Evolutionary conservation across 92 coral and sea anemone genomes (phyloP).

Genomic region (Umimayanthus chanpuru): DNA sequence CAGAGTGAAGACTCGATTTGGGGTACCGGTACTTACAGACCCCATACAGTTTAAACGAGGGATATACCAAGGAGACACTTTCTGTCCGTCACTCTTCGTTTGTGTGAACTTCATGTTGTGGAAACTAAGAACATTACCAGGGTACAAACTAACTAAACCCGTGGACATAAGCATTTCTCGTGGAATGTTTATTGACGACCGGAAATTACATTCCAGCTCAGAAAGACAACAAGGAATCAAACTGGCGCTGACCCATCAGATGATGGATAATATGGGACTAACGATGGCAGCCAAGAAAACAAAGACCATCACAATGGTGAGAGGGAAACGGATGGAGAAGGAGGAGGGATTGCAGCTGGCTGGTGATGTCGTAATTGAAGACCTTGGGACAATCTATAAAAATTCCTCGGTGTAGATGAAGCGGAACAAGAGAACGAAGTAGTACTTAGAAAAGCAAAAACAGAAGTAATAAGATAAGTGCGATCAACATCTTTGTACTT

Average conservation of each 20-base stretch:
- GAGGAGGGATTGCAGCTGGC: slow-evolving; percentile 3
- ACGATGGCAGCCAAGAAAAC: slow-evolving; percentile 2
- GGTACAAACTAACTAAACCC: slow-evolving; percentile 1
- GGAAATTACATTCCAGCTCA: neutral
- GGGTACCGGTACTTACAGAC: slow-evolving; percentile 8
- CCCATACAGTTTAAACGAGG: too few species aligned
- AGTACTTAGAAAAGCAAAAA: too few species aligned
- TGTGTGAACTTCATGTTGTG: too few species aligned
- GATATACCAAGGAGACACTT: too few species aligned
- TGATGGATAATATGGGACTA: neutral
- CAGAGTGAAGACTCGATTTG: neutral
- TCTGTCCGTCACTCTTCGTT: too few species aligned
- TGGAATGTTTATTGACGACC: neutral
- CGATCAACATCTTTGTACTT: too few species aligned
- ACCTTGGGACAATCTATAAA: neutral
- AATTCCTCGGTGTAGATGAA: slow-evolving; percentile 1
- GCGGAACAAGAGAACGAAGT: slow-evolving; percentile 14
- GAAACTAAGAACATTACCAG: too few species aligned
- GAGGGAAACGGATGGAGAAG: neutral
- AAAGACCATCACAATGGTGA: neutral
- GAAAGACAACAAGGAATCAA: too few species aligned
- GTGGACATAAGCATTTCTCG: neutral
- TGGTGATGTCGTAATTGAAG: neutral
- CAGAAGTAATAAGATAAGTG: too few species aligned
- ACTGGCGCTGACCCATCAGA: too few species aligned